A percentile compares a stretch with the other conserved stretches of the same genome.
Conservation (phyloP, 1,140 invertebrate species). For the Rhyzopertha dominica region DNA sequence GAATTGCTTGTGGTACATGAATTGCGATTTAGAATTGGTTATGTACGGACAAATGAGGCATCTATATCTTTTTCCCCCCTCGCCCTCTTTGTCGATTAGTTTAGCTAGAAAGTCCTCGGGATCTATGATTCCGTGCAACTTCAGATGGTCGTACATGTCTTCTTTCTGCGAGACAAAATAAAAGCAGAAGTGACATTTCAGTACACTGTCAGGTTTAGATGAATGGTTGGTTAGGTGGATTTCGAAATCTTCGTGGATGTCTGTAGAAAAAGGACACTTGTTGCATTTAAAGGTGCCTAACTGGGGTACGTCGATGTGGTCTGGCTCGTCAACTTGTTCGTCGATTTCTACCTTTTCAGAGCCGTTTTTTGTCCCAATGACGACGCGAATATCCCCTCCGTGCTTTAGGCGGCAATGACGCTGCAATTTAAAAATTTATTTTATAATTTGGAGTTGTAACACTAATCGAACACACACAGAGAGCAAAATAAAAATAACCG, state of each 20-base stretch:
- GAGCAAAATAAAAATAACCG: no score
- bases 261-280: slow-evolving; percentile 69
- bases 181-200: slow-evolving; percentile 77
- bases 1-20: slow-evolving; percentile 79
- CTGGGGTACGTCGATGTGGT: slow-evolving; percentile 36
- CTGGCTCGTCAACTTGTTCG: slow-evolving; percentile 37
- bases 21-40: slow-evolving; percentile 78
- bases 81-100: slow-evolving; percentile 17
- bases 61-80: slow-evolving; percentile 56
- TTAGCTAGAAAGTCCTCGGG: slow-evolving; percentile 30
- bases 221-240: slow-evolving; percentile 70
- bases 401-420: slow-evolving; percentile 69
- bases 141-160: slow-evolving; percentile 42
- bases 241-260: slow-evolving; percentile 59
- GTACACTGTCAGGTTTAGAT: slow-evolving; percentile 61
- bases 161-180: slow-evolving; percentile 59
- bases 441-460: no score
- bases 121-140: slow-evolving; percentile 35
- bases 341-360: slow-evolving; percentile 46
- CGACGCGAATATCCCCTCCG: slow-evolving; percentile 63
- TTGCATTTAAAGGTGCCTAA: slow-evolving; percentile 51
- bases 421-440: slow-evolving; percentile 47
- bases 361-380: slow-evolving; percentile 46
- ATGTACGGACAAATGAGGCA: slow-evolving; percentile 74
- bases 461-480: no score